A percentile compares a stretch with the other conserved stretches of the same genome.
Conservation (phyloP, 1,140 invertebrate genomes). For the Neodiprion fabricii region DNA sequence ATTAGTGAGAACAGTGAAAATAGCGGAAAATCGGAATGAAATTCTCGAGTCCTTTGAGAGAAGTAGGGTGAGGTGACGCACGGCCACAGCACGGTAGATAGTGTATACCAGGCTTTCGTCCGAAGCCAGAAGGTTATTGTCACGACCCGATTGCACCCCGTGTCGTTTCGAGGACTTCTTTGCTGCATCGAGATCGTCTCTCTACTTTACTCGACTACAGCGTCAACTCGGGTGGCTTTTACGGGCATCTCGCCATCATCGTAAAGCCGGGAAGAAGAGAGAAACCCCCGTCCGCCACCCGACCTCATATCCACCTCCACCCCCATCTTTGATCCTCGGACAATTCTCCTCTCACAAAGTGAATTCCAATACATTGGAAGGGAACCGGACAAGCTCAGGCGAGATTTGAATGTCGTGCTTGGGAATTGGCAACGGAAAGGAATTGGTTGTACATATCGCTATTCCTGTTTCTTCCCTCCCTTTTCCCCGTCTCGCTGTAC, state of each 20-base stretch:
- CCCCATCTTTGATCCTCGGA: not conserved
- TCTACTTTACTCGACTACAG: constrained; percentile 1
- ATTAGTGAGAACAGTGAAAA: too few relatives aligned
- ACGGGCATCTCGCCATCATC: constrained; percentile 42
- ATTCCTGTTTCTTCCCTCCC: constrained; percentile 28
- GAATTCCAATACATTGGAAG: constrained; percentile 46
- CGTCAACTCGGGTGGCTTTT: constrained; percentile 40
- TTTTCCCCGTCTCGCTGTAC: constrained; percentile 14
- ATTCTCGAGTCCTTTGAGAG: too few relatives aligned
- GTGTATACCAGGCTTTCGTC: not conserved
- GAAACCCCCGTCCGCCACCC: constrained; percentile 22
- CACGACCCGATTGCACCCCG: not conserved
- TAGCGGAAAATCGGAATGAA: too few relatives aligned
- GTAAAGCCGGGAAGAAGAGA: constrained; percentile 30
- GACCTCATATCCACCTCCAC: not conserved
- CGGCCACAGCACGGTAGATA: too few relatives aligned
- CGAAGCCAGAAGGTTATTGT: not conserved
- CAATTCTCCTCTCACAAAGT: constrained; percentile 15
- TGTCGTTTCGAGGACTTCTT: not conserved
- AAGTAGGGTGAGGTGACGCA: too few relatives aligned
- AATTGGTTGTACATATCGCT: constrained; percentile 35
- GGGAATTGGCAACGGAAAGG: constrained; percentile 34
- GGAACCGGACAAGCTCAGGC: constrained; percentile 33
- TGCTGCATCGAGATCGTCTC: not conserved
- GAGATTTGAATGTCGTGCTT: constrained; percentile 46